Percentiles rank a stretch among this genome's conserved stretches.
phyloP scores from a whole-genome alignment of 2,888 invertebrate species.

The Drosophila incognita region DNA sequence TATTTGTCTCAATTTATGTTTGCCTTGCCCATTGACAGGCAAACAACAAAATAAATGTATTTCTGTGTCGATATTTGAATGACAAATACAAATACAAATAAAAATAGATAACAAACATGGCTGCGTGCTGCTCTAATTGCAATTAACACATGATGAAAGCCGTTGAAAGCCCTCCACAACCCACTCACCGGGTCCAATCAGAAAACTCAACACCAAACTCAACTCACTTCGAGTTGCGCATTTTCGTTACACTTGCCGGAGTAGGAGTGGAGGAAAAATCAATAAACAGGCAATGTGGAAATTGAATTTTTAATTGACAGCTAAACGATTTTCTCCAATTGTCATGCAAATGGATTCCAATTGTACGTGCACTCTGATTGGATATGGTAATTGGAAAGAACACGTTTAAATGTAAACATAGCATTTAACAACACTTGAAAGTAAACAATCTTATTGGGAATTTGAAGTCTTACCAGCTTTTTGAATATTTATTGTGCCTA shows the following conservation, averaged over 20 bases:
- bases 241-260: conserved; percentile 32
- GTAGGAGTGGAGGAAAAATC: conserved; percentile 57
- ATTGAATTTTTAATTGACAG: conserved; percentile 77
- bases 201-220: conserved; percentile 8
- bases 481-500: neutral
- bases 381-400: conserved; percentile 26
- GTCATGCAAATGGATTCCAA: conserved; percentile 60
- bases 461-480: neutral
- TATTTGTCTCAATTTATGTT: conserved; percentile 64
- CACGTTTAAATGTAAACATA: conserved; percentile 43
- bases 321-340: conserved; percentile 70
- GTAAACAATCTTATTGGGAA: neutral
- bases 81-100: conserved; percentile 14
- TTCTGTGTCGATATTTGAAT: conserved; percentile 13
- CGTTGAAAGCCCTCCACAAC: conserved; percentile 36
- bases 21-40: conserved; percentile 43
- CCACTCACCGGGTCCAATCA: neutral
- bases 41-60: conserved; percentile 38
- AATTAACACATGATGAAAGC: conserved; percentile 75
- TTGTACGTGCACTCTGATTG: conserved; percentile 33
- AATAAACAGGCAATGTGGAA: conserved; percentile 65
- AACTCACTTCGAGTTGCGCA: conserved; percentile 11
- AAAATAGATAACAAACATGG: conserved; percentile 40
- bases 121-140: conserved; percentile 68
- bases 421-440: neutral